Percentiles rank a stretch among this genome's conserved stretches.
Evolutionary conservation across 2,113 vertebrate genomes (phyloP).

Genomic region (Coregonus clupeaformis): DNA sequence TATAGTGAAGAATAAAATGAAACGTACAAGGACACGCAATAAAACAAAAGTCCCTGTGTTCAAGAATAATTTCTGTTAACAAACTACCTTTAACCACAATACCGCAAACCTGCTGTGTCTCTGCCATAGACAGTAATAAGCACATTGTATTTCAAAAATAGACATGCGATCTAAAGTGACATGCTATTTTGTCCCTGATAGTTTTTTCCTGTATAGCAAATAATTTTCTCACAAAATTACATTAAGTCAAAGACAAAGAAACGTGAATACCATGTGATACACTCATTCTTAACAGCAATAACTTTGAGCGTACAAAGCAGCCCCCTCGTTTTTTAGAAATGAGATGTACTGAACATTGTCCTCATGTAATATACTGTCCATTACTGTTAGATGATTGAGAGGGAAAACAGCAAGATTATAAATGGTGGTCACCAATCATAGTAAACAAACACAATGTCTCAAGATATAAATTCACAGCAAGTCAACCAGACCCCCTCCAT

Average conservation of each 20-base stretch:
- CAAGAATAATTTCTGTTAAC: slow-evolving; percentile 40
- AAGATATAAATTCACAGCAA: slow-evolving; percentile 25
- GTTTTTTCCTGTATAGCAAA: slow-evolving; percentile 61
- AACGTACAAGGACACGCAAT: slow-evolving; percentile 5
- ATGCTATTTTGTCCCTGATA: slow-evolving; percentile 47
- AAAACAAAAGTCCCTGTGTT: slow-evolving; percentile 13
- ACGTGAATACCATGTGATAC: slow-evolving; percentile 4
- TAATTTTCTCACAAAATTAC: slow-evolving; percentile 45
- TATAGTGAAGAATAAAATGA: not conserved
- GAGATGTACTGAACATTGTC: slow-evolving; percentile 8
- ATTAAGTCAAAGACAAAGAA: slow-evolving; percentile 40
- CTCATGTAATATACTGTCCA: not conserved
- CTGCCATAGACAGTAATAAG: slow-evolving; percentile 38
- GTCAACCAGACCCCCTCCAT: not conserved
- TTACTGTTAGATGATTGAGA: slow-evolving; percentile 26
- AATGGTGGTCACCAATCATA: slow-evolving; percentile 27
- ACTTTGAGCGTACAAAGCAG: slow-evolving; percentile 16
- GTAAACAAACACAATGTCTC: slow-evolving; percentile 47
- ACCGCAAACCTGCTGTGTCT: slow-evolving; percentile 42
- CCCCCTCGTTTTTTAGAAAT: not conserved
- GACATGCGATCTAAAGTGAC: slow-evolving; percentile 41
- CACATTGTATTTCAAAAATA: slow-evolving; percentile 47
- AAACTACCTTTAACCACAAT: slow-evolving; percentile 24
- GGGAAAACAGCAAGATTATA: slow-evolving; percentile 44
- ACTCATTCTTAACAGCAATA: slow-evolving; percentile 27